phyloP scores from a whole-genome alignment of 2,113 vertebrate species.

The Lycaon pictus region DNA sequence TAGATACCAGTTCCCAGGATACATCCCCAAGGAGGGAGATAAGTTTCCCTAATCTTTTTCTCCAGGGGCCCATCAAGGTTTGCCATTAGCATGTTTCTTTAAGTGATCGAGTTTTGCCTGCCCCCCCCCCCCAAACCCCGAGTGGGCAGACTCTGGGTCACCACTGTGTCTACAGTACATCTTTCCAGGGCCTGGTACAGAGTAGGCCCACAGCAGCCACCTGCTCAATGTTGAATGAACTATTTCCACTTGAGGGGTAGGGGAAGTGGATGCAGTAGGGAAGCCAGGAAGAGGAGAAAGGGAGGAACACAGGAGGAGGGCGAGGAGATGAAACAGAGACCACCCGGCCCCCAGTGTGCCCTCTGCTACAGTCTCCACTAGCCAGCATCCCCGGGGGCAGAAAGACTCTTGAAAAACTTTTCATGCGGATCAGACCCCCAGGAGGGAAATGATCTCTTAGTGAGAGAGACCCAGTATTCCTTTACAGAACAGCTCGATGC shows the following conservation, averaged over 20 bases:
- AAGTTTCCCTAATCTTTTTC: not conserved
- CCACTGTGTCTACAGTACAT: not conserved
- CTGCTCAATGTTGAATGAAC: not conserved
- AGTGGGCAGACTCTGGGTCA: not conserved
- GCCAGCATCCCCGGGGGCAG: not conserved
- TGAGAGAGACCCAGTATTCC: not conserved
- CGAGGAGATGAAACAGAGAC: not conserved
- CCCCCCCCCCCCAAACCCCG: not conserved
- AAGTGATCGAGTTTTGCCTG: not conserved
- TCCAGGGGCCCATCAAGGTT: not conserved
- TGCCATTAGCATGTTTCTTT: too few species aligned
- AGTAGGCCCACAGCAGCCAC: not conserved
- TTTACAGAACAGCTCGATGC: not conserved
- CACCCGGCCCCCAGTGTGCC: not conserved
- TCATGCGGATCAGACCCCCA: not conserved
- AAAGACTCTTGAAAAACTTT: not conserved
- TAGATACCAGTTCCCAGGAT: not conserved
- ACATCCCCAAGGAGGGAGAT: not conserved
- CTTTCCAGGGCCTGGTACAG: not conserved
- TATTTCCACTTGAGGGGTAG: not conserved
- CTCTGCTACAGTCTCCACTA: not conserved
- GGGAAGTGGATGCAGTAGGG: not conserved
- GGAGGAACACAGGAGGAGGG: not conserved
- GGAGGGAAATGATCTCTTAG: not conserved
- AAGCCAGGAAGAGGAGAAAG: too few species aligned